A percentile compares a stretch with the other conserved stretches of the same genome.
phyloP scores from a whole-genome alignment of 2,797 vertebrate genomes.

The Parotocinclus haroldoi region DNA sequence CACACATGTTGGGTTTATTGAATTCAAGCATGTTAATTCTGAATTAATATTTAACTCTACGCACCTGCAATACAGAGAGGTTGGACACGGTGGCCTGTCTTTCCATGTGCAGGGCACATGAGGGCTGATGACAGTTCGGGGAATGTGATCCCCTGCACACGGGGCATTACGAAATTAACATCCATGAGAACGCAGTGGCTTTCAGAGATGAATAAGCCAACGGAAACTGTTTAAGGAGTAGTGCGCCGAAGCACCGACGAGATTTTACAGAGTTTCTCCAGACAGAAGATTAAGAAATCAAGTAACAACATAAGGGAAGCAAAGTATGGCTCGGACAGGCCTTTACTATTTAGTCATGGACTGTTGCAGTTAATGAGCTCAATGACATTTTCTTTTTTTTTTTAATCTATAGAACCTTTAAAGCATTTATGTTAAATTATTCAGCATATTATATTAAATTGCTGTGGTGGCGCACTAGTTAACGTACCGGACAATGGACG shows the following conservation, averaged over 20 bases:
- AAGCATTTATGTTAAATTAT: too few relatives aligned
- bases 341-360: too few relatives aligned
- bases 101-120: conserved; percentile 40
- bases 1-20: conserved; percentile 59
- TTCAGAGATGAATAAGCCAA: conserved; percentile 24
- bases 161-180: conserved; percentile 55
- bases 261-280: background rate
- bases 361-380: too few relatives aligned
- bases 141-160: conserved; percentile 63
- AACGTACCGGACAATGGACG: too few relatives aligned
- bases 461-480: too few relatives aligned
- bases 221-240: conserved; percentile 4
- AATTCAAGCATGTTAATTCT: conserved; percentile 71
- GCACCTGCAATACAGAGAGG: conserved; percentile 63
- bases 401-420: too few relatives aligned
- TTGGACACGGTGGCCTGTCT: conserved; percentile 56
- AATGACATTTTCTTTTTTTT: too few relatives aligned
- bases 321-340: too few relatives aligned
- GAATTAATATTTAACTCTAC: conserved; percentile 79
- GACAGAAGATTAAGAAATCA: background rate
- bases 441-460: too few relatives aligned
- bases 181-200: conserved; percentile 28
- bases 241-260: background rate
- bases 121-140: conserved; percentile 68
- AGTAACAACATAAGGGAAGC: background rate